A percentile compares a stretch with the other conserved stretches of the same genome.
Conservation (phyloP, 2,113 vertebrate species). For the Aix galericulata region DNA sequence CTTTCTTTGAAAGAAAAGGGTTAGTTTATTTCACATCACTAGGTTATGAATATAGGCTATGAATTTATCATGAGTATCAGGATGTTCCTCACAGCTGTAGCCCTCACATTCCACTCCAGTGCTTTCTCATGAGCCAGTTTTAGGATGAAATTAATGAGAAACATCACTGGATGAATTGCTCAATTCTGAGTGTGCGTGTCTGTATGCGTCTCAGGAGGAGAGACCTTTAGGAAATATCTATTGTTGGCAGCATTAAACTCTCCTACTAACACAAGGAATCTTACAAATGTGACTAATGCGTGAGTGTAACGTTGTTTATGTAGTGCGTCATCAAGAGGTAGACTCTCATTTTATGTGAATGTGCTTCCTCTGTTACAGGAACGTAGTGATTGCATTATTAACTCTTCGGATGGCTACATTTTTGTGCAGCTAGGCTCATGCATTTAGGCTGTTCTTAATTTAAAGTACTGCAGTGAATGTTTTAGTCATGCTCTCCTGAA, state of each 20-base stretch:
- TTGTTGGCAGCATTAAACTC: not conserved
- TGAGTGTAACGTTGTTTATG: not conserved
- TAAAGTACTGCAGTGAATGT: not conserved
- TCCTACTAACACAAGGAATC: not conserved
- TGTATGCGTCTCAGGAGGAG: accelerated
- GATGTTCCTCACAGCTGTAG: not conserved
- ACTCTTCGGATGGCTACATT: not conserved
- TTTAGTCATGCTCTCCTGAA: not conserved
- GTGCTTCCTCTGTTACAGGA: not conserved
- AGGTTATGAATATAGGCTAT: not conserved
- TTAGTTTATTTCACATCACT: not conserved
- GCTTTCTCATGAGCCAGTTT: constrained; percentile 23
- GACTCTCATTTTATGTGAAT: not conserved
- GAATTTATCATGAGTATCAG: constrained; percentile 15
- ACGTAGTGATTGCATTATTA: not conserved
- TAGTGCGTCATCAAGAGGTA: not conserved
- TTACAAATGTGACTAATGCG: constrained; percentile 50
- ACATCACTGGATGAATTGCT: constrained; percentile 21
- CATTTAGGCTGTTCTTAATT: not conserved
- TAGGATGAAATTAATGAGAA: constrained; percentile 58
- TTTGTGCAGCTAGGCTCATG: not conserved
- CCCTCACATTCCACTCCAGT: not conserved
- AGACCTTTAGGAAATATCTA: constrained; percentile 42
- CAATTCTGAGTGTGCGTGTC: not conserved
- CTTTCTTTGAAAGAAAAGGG: not conserved